Base-by-base conservation (phyloP, 1,140 invertebrate species). In the Zaprionus capensis region DNA sequence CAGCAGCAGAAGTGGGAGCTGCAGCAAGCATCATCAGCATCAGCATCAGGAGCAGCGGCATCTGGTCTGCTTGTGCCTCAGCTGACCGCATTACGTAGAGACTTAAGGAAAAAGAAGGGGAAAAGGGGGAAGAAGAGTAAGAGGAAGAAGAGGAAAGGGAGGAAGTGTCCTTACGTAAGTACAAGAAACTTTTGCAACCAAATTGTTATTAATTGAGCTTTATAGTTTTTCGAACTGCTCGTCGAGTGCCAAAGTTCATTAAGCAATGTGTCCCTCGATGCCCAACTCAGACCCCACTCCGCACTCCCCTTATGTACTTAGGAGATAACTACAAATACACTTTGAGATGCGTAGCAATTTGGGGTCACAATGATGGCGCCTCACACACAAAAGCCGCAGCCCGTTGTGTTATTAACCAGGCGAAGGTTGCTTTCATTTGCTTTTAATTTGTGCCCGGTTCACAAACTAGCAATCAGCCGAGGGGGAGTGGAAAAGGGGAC, bases 141-240 rank as follows among this genome's bases (percentile, higher is more conserved):
- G 9, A 34, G 9, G 9, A 11, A 7, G 31, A 11, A 31, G 28
- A 9, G 2, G 31, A 34, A 34, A 34, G 31, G 9, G 9, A 34
- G 31, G 20, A 5, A 59, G 31, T 44, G 66, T 64, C 72, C 70
- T 68, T 80, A 63, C 67, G 77, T 86, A 81, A 81, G 59, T 64
- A 67, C 53, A 49, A 70, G 56, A 81, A 87, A 78, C 49, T 88
- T 87, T 84, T 73, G 61, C 68, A 56, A 44, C 79, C 86, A 90
- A 90, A 85, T 91, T 90, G 85, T 85, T 82, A 90, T 90, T 90
- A 90, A 91, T 90, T 85, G 79, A 61, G 81, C 86, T 90, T 90
- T 91, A 90, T 85, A 90, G 82, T 90, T 90, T 77, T 90, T 71
- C 81, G 71, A 88, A 78, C 36, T 74, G 28, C 36, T 66, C 22